Base-by-base conservation (phyloP, 2,888 invertebrate genomes). In the Chymomyza amoena region DNA sequence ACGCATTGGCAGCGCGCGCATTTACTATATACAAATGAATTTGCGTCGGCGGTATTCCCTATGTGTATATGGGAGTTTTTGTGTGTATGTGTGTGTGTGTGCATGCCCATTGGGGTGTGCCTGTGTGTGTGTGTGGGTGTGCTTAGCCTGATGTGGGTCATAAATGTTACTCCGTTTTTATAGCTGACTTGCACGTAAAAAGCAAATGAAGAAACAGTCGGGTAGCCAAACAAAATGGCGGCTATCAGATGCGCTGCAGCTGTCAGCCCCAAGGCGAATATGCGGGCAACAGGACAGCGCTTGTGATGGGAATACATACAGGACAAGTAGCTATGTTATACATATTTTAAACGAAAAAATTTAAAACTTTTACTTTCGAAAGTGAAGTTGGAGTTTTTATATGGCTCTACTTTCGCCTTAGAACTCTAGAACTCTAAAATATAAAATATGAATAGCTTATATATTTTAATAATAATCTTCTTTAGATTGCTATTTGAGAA, bases 151-250 rank as follows among this genome's bases (percentile, higher is more conserved):
- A 86, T 85, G 88, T 88, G 88, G 88, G 84, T 81, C 86, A 88
- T 88, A 88, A 85, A 88, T 88, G 84, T 88, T 88, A 85, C 84
- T 85, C 88, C 87, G 86, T 86, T 85, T 86, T 85, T 88, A 88
- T 88, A 84, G 81, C 86, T 81, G 84, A 84, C 86, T 84, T 81
- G 87, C 87, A 87, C 84, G 88, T 88, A 75, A 85, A 82, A 73
- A 63, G n/a, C 39, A 68, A 62, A 68, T 66, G 66, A 51, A 57
- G 39, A 32, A 77, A 66, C 66, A 66, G 76, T 51, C 87, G 83
- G 73, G 76, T 78, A 87, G 80, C 85, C 82, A 84, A 83, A 87
- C 83, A 80, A 87, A 83, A 87, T 87, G 78, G 72, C 81, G 64
- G 73, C 70, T 72, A 70, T 73, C 51, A 67, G 68, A 64, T 72